Conservation (phyloP, 2,888 invertebrate species). For the Lycophotia porphyrea region DNA sequence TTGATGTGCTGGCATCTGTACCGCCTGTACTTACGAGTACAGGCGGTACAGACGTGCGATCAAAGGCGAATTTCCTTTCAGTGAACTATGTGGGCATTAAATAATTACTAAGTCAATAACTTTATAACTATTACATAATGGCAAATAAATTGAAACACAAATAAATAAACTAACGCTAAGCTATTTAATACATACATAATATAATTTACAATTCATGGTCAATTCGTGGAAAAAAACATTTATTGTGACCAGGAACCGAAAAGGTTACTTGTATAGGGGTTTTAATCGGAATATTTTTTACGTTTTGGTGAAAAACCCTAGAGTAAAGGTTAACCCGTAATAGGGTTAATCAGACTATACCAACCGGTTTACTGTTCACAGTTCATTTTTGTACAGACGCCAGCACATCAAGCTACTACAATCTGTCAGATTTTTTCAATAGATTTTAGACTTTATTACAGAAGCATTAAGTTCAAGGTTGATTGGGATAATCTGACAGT, state of each 20-base stretch:
- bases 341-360: background rate
- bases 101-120: background rate
- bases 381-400: background rate
- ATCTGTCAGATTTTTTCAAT: too few relatives aligned
- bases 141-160: background rate
- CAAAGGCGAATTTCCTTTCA: background rate
- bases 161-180: background rate
- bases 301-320: background rate
- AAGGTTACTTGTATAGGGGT: background rate
- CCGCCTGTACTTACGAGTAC: too few relatives aligned
- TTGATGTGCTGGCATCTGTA: too few relatives aligned
- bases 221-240: background rate
- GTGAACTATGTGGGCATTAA: background rate
- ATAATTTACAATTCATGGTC: slow-evolving; percentile 16
- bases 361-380: background rate
- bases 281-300: background rate
- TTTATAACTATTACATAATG: background rate
- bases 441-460: too few relatives aligned
- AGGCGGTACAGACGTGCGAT: too few relatives aligned
- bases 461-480: too few relatives aligned
- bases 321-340: background rate
- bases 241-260: background rate
- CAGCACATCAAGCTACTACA: too few relatives aligned
- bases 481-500: too few relatives aligned
- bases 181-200: slow-evolving; percentile 27